Base-by-base conservation (phyloP, 2,797 vertebrate genomes). In the Crossoptilon crossoptilon region DNA sequence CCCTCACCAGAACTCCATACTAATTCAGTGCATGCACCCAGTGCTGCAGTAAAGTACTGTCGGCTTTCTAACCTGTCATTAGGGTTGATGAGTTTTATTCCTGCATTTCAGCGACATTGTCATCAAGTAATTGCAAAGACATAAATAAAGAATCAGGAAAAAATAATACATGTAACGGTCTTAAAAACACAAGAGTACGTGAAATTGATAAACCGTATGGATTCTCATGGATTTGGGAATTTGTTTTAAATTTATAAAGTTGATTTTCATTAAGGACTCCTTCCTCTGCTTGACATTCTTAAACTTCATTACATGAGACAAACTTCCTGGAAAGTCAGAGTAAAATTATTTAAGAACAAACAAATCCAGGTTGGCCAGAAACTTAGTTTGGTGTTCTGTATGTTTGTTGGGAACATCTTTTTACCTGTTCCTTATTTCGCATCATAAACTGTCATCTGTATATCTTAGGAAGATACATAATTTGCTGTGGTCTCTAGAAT, bases 91-190 rank as follows among this genome's bases (percentile, higher is more conserved):
- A 26, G 8, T 51, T 51, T 51, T 51, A 27, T 51, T 51, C 49
- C 26, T 51, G 26, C 49, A 27, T 51, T 51, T 51, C 49, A 51
- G 49, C 15, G 26, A 16, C 49, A 27, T 26, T 27, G 26, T 51
- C 26, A 79, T 87, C 14, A 91, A 79, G 49, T 84, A 44, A 69
- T 23, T 77, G 4, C 23, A 83, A 8, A 81, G 69, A 19, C 82
- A 44, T 16, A 84, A 43, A 41, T 84, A 37, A 1, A 49, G 4
- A 31, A 60, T 59, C 10, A 74, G 9, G 18, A 70, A 72, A 80
- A 76, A 37, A 7, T 0, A 1, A 1, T 2, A 22, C 10, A 5
- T 43, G 55, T 2, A 29, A 69, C 71, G 49, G 2, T 69, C 21
- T 48, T 78, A 75, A 53, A 17, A 55, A 84, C 53, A 6, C 37